phyloP scores from a whole-genome alignment of 2,888 invertebrate genomes.

The Nephrotoma guestfalica region DNA sequence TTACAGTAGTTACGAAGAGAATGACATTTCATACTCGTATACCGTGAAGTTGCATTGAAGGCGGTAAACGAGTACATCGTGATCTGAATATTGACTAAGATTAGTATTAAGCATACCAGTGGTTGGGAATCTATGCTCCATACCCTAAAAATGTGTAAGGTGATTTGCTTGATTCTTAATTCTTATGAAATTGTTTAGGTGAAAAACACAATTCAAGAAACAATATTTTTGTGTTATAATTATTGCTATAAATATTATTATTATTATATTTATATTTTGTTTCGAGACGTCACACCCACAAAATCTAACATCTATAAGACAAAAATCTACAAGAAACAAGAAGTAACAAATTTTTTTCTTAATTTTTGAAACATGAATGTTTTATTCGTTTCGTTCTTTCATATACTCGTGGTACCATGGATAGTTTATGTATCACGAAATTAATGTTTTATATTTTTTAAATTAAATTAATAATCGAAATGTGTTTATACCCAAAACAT shows the following conservation, averaged over 20 bases:
- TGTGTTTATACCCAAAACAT: neutral
- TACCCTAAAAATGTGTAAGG: neutral
- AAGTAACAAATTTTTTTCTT: neutral
- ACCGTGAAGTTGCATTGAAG: too few relatives aligned
- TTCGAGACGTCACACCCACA: conserved; percentile 2
- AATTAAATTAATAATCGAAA: neutral
- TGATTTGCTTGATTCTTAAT: neutral
- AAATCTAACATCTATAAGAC: neutral
- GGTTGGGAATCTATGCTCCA: too few relatives aligned
- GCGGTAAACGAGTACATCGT: too few relatives aligned
- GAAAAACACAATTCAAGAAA: neutral
- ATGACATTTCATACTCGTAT: too few relatives aligned
- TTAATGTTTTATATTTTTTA: neutral
- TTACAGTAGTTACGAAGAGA: too few relatives aligned
- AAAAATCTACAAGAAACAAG: conserved; percentile 2
- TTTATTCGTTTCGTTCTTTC: neutral
- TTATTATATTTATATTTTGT: neutral
- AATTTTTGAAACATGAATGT: neutral
- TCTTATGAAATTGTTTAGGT: neutral
- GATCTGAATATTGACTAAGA: too few relatives aligned
- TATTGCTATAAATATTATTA: neutral
- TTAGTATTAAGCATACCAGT: too few relatives aligned
- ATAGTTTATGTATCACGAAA: neutral
- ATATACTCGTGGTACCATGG: neutral
- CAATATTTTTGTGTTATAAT: neutral